Evolutionary conservation across 2,888 invertebrate genomes (phyloP).

Genomic region (Lepetodrilus schrolli): DNA sequence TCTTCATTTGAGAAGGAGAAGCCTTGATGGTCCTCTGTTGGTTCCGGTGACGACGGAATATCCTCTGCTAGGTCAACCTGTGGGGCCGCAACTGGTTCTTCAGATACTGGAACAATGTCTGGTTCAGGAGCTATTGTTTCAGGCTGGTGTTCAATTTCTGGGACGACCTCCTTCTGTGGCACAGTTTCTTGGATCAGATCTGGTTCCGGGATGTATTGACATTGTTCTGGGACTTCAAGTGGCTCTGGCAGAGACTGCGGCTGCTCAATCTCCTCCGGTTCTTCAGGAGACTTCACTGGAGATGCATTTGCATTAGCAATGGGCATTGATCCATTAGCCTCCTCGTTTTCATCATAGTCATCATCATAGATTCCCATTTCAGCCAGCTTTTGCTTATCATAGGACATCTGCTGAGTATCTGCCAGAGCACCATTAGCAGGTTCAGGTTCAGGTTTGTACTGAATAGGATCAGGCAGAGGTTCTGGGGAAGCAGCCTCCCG

Average conservation of each 20-base stretch:
- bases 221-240: conserved; percentile 56
- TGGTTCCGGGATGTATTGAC: conserved; percentile 47
- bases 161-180: neutral
- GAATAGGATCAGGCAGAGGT: conserved; percentile 50
- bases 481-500: conserved; percentile 47
- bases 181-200: conserved; percentile 33
- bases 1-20: neutral
- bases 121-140: conserved; percentile 4
- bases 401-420: conserved; percentile 34
- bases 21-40: conserved; percentile 36
- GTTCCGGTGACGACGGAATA: conserved; percentile 40
- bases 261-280: conserved; percentile 55
- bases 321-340: conserved; percentile 39
- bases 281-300: conserved; percentile 2
- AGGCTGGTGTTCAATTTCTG: conserved; percentile 3
- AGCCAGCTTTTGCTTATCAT: conserved; percentile 46
- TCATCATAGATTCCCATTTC: conserved; percentile 67
- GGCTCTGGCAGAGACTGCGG: conserved; percentile 68
- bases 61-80: conserved; percentile 37
- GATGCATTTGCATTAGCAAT: conserved; percentile 32
- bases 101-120: neutral
- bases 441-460: conserved; percentile 38
- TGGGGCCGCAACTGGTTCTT: conserved; percentile 8
- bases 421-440: conserved; percentile 38
- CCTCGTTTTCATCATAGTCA: conserved; percentile 45